phyloP scores from a whole-genome alignment of 2,797 vertebrate genomes.

The Champsocephalus esox region DNA sequence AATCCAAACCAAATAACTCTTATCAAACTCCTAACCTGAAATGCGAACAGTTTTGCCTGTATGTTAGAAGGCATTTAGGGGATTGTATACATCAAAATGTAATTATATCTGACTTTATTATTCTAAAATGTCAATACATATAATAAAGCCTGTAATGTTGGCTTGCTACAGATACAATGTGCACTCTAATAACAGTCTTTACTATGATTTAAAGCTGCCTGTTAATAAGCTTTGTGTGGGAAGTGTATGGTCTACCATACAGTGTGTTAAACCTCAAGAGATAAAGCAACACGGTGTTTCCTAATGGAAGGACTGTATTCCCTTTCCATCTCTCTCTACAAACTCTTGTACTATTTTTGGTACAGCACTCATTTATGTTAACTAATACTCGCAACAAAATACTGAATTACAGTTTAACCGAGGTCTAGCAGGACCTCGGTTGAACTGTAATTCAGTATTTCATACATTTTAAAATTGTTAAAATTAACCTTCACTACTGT shows the following conservation, averaged over 20 bases:
- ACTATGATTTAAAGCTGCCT: constrained; percentile 2
- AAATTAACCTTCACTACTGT: constrained; percentile 7
- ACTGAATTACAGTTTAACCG: constrained; percentile 37
- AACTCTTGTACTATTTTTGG: constrained; percentile 51
- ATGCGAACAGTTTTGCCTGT: background rate
- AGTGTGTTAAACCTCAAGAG: background rate
- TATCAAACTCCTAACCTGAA: background rate
- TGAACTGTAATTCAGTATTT: too few species aligned
- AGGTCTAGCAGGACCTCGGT: constrained; percentile 20
- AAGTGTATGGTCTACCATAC: background rate
- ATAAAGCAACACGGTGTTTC: constrained; percentile 18
- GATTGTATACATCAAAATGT: background rate
- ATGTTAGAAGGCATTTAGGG: background rate
- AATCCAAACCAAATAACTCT: background rate
- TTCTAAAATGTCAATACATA: background rate
- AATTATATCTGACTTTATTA: background rate
- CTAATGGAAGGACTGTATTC: constrained; percentile 21
- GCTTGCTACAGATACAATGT: background rate
- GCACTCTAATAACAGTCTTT: background rate
- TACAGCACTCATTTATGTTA: constrained; percentile 18
- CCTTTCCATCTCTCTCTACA: constrained; percentile 13
- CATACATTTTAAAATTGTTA: constrained; percentile 29
- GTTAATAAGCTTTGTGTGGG: constrained; percentile 5
- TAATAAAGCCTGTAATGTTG: background rate
- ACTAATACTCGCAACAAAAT: constrained; percentile 33